Conservation (phyloP, 2,797 vertebrate species). For the Sebastes alutus region DNA sequence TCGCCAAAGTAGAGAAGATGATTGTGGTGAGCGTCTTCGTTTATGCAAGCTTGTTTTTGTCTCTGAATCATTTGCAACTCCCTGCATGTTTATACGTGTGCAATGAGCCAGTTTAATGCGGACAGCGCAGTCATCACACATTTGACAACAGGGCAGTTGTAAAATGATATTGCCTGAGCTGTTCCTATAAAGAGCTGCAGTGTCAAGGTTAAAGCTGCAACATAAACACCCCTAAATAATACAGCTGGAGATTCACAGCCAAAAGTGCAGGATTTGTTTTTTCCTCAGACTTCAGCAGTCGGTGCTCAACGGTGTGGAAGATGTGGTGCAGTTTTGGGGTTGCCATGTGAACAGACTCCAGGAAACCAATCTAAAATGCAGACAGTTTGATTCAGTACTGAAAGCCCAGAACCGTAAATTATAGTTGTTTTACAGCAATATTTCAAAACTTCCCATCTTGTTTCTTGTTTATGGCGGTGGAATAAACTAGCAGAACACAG, state of each 20-base stretch:
- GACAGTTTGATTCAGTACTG: not conserved
- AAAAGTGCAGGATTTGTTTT: not conserved
- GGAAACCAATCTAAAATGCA: not conserved
- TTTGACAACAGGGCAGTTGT: not conserved
- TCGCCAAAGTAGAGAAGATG: slow-evolving; percentile 95
- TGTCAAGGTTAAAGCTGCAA: not conserved
- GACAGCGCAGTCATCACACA: not conserved
- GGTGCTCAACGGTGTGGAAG: not conserved
- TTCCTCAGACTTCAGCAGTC: not conserved
- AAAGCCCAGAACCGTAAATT: not conserved
- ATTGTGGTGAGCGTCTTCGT: slow-evolving; percentile 88
- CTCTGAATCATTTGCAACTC: not conserved
- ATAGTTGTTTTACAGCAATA: not conserved
- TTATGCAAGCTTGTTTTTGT: not conserved
- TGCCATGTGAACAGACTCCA: slow-evolving; percentile 53
- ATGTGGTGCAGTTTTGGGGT: slow-evolving; percentile 11
- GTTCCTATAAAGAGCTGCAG: not conserved
- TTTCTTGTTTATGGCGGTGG: not conserved
- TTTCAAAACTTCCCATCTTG: not conserved
- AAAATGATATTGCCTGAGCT: not conserved
- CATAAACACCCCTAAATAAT: not conserved
- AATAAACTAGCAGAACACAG: not conserved
- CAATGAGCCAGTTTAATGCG: not conserved
- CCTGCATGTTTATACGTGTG: not conserved
- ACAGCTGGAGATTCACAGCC: not conserved